Evolutionary conservation across 2,888 invertebrate species (phyloP).

Genomic region (Morinoia aosen): DNA sequence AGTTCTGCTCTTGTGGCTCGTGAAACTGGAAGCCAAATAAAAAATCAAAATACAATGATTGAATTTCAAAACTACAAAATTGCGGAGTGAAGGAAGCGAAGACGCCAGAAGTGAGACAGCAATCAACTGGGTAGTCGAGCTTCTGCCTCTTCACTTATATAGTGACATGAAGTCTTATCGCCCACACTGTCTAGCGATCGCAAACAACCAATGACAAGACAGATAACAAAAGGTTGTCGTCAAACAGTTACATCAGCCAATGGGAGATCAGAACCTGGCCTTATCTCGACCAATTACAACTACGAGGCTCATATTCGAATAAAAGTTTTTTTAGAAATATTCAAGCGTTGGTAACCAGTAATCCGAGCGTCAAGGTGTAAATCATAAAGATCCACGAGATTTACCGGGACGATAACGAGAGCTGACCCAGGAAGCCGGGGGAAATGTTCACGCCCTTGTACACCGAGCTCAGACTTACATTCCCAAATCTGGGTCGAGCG

Average conservation of each 20-base stretch:
- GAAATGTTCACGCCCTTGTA: background rate
- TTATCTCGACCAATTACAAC: constrained; percentile 25
- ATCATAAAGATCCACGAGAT: background rate
- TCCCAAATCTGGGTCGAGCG: background rate
- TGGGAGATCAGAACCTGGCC: background rate
- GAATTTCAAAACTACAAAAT: background rate
- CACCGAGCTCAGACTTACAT: background rate
- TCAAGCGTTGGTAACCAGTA: background rate
- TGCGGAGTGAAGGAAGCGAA: background rate
- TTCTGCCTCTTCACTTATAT: background rate
- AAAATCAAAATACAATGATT: background rate
- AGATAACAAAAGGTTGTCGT: constrained; percentile 38
- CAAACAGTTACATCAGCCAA: constrained; percentile 13
- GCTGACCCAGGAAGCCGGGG: background rate
- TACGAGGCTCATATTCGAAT: background rate
- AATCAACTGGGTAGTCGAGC: background rate
- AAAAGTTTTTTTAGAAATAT: constrained; percentile 1
- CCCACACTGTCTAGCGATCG: constrained; percentile 44
- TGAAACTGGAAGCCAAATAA: background rate
- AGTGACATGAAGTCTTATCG: constrained; percentile 14
- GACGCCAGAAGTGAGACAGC: background rate
- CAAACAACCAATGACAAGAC: constrained; percentile 36
- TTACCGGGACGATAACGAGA: background rate
- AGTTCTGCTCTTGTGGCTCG: background rate
- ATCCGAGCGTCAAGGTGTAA: constrained; percentile 2